Evolutionary conservation across 2,113 vertebrate species (phyloP), one percentile per base, ranked within the genome.

Genomic region (Paedocypris sp.): DNA sequence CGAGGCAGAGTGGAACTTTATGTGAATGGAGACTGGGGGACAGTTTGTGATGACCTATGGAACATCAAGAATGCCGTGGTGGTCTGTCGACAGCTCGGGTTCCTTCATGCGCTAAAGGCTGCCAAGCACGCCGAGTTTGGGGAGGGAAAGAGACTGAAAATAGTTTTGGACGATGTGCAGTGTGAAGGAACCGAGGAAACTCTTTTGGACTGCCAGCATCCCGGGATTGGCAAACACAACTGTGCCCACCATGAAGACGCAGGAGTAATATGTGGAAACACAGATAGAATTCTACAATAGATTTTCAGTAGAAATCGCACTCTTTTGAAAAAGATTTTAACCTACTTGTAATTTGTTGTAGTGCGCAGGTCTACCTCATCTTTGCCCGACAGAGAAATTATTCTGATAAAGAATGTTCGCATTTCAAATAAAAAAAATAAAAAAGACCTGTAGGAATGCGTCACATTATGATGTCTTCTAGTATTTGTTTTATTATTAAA

Each of bases 1-100:
- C 71, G 64, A 0, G 93, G 94, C 4, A 77, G 91, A 1, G 89
- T 97, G 52, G 93, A 98, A 77, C 49, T 98, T 20, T 92, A 86
- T 11, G 50, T 77, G 1, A 53, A 76, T 0, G 85, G 89, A 0
- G 49, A 83, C 31, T 97, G 93, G 93, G 93, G 93, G 39, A 97
- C 93, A 0, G 86, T 97, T 23, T 98, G 93, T 0, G 93, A 97
- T 0, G 92, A 97, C 1, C 77, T 86, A 2, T 97, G 94, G 94
- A 78, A 72, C 56, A 20, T 2, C 1, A 28, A 70, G 0, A 88
- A 85, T 0, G 92, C 91, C 0, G 28, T 68, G 0, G 93, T 97
- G 20, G 93, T 94, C 46, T 98, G 94, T 62, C 84, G 73, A 38
- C 94, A 97, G 81, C 79, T 97, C 32, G 94, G 94, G 36, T 98